These are phyloP conservation scores for Neopelma chrysocephalum DNA, from an alignment of 2,797 vertebrate species.

Conservation along the genomic window DNA sequence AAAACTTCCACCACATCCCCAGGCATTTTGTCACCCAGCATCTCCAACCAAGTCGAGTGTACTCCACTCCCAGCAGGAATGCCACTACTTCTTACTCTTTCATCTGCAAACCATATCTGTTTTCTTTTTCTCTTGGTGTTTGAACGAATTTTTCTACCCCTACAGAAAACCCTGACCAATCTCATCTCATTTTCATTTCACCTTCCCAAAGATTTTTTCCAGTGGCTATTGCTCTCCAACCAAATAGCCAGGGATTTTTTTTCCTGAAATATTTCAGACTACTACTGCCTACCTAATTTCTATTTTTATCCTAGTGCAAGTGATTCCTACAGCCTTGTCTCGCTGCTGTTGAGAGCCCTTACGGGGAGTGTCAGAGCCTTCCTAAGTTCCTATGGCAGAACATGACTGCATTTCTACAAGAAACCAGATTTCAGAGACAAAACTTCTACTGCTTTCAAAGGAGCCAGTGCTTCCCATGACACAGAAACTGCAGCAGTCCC, in stretches of 20 bases:
- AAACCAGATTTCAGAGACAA: background rate
- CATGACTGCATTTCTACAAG: background rate
- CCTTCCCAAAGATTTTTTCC: background rate
- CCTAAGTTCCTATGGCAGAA: background rate
- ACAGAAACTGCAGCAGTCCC: background rate
- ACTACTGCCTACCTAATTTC: background rate
- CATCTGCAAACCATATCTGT: background rate
- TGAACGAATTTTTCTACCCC: background rate
- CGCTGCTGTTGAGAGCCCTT: background rate
- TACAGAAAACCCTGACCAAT: background rate
- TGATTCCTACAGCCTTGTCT: background rate
- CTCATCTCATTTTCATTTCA: background rate
- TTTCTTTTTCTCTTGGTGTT: background rate
- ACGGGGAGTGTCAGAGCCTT: background rate
- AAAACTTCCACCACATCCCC: background rate
- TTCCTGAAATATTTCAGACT: background rate
- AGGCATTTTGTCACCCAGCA: background rate
- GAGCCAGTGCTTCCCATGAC: background rate
- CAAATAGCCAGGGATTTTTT: background rate
- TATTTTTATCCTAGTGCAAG: background rate
- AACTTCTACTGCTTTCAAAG: background rate
- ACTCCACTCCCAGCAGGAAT: background rate
- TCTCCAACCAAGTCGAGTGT: background rate
- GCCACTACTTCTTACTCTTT: background rate
- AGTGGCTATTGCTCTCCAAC: background rate